Base-by-base conservation (phyloP, 2,888 invertebrate species). In the Glaucopsyche alexis region DNA sequence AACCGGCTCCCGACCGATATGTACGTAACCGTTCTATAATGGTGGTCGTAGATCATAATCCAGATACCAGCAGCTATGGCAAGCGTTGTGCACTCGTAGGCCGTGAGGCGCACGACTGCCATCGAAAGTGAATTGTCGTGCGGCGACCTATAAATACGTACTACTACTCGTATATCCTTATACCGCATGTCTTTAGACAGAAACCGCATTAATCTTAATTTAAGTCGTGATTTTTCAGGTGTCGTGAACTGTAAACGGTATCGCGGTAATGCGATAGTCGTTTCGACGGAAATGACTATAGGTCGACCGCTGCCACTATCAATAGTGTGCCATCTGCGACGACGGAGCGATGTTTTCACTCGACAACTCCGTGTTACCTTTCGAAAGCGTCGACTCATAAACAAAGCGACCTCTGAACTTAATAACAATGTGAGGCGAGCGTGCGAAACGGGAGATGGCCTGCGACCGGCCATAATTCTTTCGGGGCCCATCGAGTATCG, bases 371-470 rank as follows among this genome's bases (percentile, higher is more conserved):
- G 88, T 89, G 90, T 91, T 91, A 91, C 90, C 89, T 91, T 91
- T 91, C 88, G 87, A 91, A 91, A 91, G 88, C 87, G 85, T 87
- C 84, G 89, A 85, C 85, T 91, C 90, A 89, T 92, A 92, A 92
- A 92, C 91, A 89, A 89, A 87, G 83, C 87, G 89, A 93, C 89
- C 91, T 93, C 83, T 91, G 93, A 93, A 89, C 92, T 91, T 89
- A 88, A 90, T 88, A 91, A 90, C 91, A 93, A 91, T 90, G 89
- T 88, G 87, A 89, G 84, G 85, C 87, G 87, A 87, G 87, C 91
- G 92, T 91, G 91, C 91, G 91, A 91, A 91, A 91, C 89, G 84
- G 89, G 86, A 90, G 91, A 93, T 90, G 89, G 87, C 87, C 82
- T 83, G 83, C 83, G 88, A 86, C 85, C 86, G 86, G 88, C 87